A percentile compares a stretch with the other conserved stretches of the same genome.
Evolutionary conservation across 2,113 vertebrate species (phyloP).

Genomic region (Urocynchramus pylzowi): DNA sequence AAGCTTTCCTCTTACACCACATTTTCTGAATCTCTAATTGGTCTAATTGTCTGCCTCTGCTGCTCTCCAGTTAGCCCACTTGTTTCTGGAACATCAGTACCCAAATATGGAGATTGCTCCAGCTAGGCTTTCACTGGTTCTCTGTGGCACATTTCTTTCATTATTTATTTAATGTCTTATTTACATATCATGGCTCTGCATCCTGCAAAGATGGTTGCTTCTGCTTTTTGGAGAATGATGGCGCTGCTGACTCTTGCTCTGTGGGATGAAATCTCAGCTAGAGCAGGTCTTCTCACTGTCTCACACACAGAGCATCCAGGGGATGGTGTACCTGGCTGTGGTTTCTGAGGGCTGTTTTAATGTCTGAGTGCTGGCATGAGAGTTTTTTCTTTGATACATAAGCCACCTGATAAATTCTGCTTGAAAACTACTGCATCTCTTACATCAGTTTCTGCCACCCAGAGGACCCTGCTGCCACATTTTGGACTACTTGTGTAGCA

Average conservation of each 20-base stretch:
- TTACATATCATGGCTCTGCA: not conserved
- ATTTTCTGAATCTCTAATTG: not conserved
- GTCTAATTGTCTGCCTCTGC: not conserved
- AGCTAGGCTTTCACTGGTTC: not conserved
- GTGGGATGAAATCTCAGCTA: not conserved
- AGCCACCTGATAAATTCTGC: conserved; percentile 8
- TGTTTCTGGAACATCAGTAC: not conserved
- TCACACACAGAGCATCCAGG: not conserved
- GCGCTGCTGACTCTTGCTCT: rapidly evolving
- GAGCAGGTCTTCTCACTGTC: not conserved
- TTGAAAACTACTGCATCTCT: not conserved
- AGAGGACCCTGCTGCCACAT: not conserved
- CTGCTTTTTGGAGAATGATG: not conserved
- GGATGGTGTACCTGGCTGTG: not conserved
- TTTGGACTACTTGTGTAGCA: not conserved
- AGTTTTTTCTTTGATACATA: not conserved
- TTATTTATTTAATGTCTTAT: not conserved
- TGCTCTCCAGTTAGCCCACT: not conserved
- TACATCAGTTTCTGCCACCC: not conserved
- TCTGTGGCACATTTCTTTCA: not conserved
- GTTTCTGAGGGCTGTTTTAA: not conserved
- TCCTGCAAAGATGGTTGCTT: not conserved
- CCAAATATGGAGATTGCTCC: not conserved
- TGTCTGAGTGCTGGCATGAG: not conserved
- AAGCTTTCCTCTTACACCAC: not conserved